Percentiles rank a stretch among this genome's conserved stretches.
Conservation (phyloP, 2,113 vertebrate species). For the Archocentrus centrarchus region DNA sequence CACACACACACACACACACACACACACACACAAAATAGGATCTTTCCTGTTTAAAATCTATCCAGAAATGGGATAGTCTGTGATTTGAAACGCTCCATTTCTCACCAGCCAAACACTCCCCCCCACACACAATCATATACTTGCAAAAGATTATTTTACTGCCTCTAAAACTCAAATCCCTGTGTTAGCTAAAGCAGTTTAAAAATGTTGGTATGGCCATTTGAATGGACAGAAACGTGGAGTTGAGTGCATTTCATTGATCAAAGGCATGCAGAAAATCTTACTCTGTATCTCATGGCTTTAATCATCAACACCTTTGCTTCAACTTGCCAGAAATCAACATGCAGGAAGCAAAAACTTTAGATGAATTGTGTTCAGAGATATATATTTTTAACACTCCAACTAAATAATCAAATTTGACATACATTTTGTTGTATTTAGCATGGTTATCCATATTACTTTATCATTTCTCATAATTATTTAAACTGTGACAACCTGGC, state of each 20-base stretch:
- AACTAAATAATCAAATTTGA: background rate
- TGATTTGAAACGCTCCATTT: slow-evolving; percentile 62
- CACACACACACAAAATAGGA: slow-evolving; percentile 13
- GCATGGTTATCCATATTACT: background rate
- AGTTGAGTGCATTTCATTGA: slow-evolving; percentile 1
- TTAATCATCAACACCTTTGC: slow-evolving; percentile 15
- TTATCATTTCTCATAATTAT: background rate
- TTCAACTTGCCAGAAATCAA: background rate
- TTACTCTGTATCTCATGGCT: background rate
- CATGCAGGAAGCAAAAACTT: background rate
- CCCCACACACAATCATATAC: slow-evolving; percentile 45
- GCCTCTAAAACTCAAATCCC: slow-evolving; percentile 38
- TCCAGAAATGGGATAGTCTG: slow-evolving; percentile 60
- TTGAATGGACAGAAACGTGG: slow-evolving; percentile 13
- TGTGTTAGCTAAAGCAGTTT: slow-evolving; percentile 10
- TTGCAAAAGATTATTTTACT: slow-evolving; percentile 49
- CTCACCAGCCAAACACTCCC: slow-evolving; percentile 40
- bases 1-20: slow-evolving; percentile 16
- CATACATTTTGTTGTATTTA: background rate
- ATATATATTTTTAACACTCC: background rate
- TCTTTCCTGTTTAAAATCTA: slow-evolving; percentile 62
- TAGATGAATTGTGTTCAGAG: background rate
- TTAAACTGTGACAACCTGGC: background rate
- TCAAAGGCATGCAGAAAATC: slow-evolving; percentile 26
- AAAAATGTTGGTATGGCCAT: background rate